These are phyloP conservation scores for Ceriagrion tenellum DNA, from an alignment of 2,888 invertebrate genomes.

Conservation along the genomic window DNA sequence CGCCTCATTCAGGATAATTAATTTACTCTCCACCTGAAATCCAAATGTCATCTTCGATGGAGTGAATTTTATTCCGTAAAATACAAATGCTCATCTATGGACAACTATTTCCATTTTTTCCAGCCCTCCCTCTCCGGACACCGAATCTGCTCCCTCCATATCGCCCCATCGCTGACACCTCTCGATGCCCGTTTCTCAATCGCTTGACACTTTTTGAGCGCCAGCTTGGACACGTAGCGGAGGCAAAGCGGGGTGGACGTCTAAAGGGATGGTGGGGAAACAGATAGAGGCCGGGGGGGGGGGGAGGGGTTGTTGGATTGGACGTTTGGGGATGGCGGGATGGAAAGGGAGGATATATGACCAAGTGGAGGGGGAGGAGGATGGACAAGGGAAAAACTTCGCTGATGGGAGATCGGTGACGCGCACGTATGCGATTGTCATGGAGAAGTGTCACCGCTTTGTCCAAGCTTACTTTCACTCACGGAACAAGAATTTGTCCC, in stretches of 20 bases:
- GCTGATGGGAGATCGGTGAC: neutral
- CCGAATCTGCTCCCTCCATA: neutral
- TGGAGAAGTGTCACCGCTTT: neutral
- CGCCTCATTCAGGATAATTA: neutral
- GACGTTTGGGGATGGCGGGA: neutral
- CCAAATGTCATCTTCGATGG: neutral
- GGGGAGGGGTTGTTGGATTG: neutral
- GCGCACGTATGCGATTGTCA: neutral
- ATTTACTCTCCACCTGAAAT: neutral
- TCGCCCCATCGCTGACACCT: neutral
- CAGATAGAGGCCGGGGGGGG: neutral
- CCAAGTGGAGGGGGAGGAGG: neutral
- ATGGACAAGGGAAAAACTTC: neutral
- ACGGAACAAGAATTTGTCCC: neutral
- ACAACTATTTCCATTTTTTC: neutral
- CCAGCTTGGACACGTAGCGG: neutral
- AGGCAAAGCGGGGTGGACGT: neutral
- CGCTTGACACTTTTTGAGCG: neutral
- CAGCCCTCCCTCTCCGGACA: neutral
- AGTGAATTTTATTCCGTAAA: neutral
- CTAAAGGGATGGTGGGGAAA: neutral
- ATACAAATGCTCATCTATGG: neutral
- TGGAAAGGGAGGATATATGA: neutral
- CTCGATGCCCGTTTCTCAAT: neutral
- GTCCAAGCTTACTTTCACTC: constrained; percentile 18